Percentiles rank a stretch among this genome's conserved stretches.
Evolutionary conservation across 1,140 invertebrate species (phyloP).

Genomic region (Drosophila sp.): DNA sequence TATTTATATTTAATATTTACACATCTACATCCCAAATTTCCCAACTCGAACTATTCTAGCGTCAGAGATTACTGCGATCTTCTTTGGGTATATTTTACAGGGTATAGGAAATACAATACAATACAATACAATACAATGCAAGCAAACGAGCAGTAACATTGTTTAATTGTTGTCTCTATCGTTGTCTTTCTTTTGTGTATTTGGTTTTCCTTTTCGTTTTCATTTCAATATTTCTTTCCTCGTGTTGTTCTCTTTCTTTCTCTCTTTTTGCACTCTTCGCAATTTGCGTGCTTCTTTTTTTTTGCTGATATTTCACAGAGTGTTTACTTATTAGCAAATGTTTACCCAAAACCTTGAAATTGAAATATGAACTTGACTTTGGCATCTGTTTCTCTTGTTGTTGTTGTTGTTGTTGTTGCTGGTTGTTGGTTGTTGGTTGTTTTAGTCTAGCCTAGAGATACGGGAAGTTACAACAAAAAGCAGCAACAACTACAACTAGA

Average conservation of each 20-base stretch:
- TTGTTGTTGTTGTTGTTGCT: conserved; percentile 27
- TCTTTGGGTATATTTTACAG: not conserved
- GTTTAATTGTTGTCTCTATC: conserved; percentile 8
- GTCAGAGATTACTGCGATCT: not conserved
- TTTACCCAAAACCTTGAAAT: conserved; percentile 78
- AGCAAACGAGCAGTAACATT: conserved; percentile 6
- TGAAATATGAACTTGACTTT: conserved; percentile 80
- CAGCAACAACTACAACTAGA: conserved; percentile 28
- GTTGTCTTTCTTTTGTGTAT: conserved; percentile 4
- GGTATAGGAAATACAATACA: conserved; percentile 11
- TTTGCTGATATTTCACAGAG: conserved; percentile 43
- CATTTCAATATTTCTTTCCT: conserved; percentile 23
- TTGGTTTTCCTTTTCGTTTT: conserved; percentile 28
- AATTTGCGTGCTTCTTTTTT: conserved; percentile 12
- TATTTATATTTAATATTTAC: too few species aligned
- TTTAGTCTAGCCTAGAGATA: conserved; percentile 60
- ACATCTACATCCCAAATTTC: not conserved
- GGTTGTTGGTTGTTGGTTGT: conserved; percentile 14
- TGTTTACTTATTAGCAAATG: conserved; percentile 63
- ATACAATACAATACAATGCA: conserved; percentile 5
- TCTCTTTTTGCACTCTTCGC: conserved; percentile 26
- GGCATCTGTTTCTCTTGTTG: conserved; percentile 52
- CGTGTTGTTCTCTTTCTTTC: conserved; percentile 31
- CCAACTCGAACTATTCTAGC: not conserved
- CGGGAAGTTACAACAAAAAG: conserved; percentile 61